phyloP scores from a whole-genome alignment of 2,888 invertebrate genomes.

The Rhagonycha lutea region DNA sequence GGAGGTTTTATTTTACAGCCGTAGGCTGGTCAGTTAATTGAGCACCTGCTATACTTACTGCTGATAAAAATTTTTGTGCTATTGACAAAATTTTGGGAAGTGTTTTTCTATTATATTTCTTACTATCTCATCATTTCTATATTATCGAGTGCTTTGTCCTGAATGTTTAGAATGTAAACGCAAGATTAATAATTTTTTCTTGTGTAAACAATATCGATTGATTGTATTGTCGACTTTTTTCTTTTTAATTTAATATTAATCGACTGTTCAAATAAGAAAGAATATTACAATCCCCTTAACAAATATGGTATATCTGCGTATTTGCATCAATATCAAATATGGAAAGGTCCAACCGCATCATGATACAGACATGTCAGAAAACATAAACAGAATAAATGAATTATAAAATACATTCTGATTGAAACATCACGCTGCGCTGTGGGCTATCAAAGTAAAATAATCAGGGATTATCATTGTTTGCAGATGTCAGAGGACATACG shows the following conservation, averaged over 20 bases:
- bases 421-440: slow-evolving; percentile 50
- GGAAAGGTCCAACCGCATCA: not conserved
- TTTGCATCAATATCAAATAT: slow-evolving; percentile 13
- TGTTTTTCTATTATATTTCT: not conserved
- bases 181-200: not conserved
- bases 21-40: not conserved
- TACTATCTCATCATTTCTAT: not conserved
- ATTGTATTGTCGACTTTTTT: not conserved
- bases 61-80: not conserved
- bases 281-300: slow-evolving; percentile 2
- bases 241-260: not conserved
- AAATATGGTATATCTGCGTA: not conserved
- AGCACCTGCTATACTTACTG: not conserved
- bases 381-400: slow-evolving; percentile 41
- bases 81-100: not conserved
- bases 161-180: not conserved
- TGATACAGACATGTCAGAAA: slow-evolving; percentile 21
- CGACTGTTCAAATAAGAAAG: slow-evolving; percentile 1
- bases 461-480: slow-evolving; percentile 56
- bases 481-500: slow-evolving; percentile 51
- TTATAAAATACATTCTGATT: slow-evolving; percentile 48
- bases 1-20: slow-evolving; percentile 1
- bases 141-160: not conserved
- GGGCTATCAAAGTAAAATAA: slow-evolving; percentile 54
- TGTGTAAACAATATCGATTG: not conserved